Percentiles rank a stretch among this genome's conserved stretches.
These are phyloP conservation scores for Choristoneura fumiferana DNA, from an alignment of 1,140 invertebrate species.

Conservation along the genomic window DNA sequence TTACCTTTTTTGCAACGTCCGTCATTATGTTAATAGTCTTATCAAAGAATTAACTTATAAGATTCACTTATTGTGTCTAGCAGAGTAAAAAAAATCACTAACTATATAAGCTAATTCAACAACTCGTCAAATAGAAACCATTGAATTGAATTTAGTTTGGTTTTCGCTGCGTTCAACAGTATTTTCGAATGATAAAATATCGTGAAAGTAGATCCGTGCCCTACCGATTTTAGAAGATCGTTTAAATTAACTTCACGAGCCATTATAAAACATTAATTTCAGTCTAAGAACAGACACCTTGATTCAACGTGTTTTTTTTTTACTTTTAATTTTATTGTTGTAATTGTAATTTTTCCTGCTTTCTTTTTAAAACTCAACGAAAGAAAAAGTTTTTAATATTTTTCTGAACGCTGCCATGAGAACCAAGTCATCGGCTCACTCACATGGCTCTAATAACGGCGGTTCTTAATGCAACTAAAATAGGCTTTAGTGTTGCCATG, in stretches of 20 bases:
- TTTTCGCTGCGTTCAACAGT: constrained; percentile 44
- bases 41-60: constrained; percentile 27
- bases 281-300: background rate
- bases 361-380: background rate
- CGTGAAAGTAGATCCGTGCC: background rate
- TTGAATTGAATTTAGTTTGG: constrained; percentile 40
- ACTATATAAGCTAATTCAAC: constrained; percentile 40
- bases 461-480: too few relatives aligned
- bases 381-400: background rate
- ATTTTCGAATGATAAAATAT: background rate
- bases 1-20: constrained; percentile 75
- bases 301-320: constrained; percentile 24
- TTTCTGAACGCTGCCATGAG: background rate
- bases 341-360: constrained; percentile 17
- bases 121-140: constrained; percentile 57
- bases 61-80: constrained; percentile 28
- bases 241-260: background rate
- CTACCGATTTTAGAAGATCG: constrained; percentile 5
- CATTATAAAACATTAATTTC: background rate
- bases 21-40: constrained; percentile 54
- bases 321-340: constrained; percentile 32
- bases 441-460: too few relatives aligned
- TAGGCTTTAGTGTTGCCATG: too few relatives aligned
- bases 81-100: constrained; percentile 32
- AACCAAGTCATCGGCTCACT: background rate